A percentile compares a stretch with the other conserved stretches of the same genome.
These are phyloP conservation scores for Enteromius argenteus DNA, from an alignment of 2,797 vertebrate species.

Conservation along the genomic window DNA sequence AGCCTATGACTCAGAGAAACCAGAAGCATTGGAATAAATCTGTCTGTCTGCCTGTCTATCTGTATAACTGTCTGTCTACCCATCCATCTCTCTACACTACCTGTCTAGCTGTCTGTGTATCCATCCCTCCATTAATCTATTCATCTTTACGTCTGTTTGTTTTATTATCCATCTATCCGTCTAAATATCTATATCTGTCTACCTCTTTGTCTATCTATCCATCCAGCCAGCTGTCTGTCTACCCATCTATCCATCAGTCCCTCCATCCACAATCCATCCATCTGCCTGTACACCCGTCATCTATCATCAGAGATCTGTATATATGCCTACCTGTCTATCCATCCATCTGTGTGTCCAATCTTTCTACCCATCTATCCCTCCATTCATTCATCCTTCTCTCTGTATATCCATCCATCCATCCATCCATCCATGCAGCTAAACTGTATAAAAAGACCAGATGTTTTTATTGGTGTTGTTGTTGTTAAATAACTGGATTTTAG, in stretches of 20 bases:
- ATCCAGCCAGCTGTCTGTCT: not conserved
- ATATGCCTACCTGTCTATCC: not conserved
- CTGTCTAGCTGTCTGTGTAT: not conserved
- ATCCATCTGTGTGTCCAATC: not conserved
- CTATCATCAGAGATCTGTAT: too few relatives aligned
- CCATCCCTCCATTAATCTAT: not conserved
- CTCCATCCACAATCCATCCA: not conserved
- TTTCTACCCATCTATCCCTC: not conserved
- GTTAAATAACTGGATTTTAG: not conserved
- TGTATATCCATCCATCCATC: not conserved
- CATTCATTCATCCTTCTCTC: not conserved
- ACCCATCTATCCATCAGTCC: fast-evolving
- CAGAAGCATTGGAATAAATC: too few relatives aligned
- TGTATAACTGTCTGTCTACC: not conserved
- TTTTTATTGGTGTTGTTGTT: not conserved
- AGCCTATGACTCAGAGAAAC: not conserved
- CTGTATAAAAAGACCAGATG: not conserved
- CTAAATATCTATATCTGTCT: not conserved
- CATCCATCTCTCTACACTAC: too few relatives aligned
- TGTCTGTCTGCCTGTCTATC: too few relatives aligned
- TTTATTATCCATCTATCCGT: fast-evolving
- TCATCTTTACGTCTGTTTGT: not conserved
- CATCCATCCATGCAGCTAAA: not conserved
- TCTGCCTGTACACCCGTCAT: not conserved
- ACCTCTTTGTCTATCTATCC: too few relatives aligned